Base-by-base conservation (phyloP, 2,888 invertebrate species). In the Creontiades dilutus region DNA sequence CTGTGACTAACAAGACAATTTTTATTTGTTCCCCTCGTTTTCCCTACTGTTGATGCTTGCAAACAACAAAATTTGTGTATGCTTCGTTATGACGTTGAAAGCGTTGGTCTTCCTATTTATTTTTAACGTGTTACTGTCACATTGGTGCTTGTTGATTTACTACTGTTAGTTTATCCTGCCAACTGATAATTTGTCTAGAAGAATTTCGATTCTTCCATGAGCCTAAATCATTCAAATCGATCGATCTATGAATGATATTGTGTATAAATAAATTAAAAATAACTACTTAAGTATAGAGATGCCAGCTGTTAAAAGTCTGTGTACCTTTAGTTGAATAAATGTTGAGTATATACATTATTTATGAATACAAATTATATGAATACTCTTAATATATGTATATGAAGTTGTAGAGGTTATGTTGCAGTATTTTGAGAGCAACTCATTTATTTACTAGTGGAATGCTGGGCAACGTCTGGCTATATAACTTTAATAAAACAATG, bases 351-450 rank as follows among this genome's bases (percentile, higher is more conserved):
- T 46, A 75, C 61, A 86, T 46, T 85, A 86, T 75, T 86, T 86
- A 86, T 86, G 86, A 86, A 76, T 47, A 86, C 86, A 86, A 82
- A 82, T 23, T 82, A 82, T 46, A 86, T 68, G 86, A 86, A 75
- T 76, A 75, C 68, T 86, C 86, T 86, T n/a, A 86, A 86, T 61
- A 85, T 61, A 75, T 86, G 86, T 86, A 75, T 47, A 86, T 86
- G 86, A 68, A 68, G 76, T 75, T 86, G 86, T 86, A 86, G 86
- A 75, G 86, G 46, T 75, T 86, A 68, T n/a, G 86, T 86, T 86
- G 86, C 86, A 75, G 68, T 86, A 86, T 86, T 86, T 86, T 86
- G 75, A 68, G 75, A 86, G 86, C 86, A 47, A 86, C 86, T 86
- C 61, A 78, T 78, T 85, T 82, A 80, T 82, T 82, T 76, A 68